phyloP scores from a whole-genome alignment of 2,888 invertebrate species.

The Diarsia mendica region DNA sequence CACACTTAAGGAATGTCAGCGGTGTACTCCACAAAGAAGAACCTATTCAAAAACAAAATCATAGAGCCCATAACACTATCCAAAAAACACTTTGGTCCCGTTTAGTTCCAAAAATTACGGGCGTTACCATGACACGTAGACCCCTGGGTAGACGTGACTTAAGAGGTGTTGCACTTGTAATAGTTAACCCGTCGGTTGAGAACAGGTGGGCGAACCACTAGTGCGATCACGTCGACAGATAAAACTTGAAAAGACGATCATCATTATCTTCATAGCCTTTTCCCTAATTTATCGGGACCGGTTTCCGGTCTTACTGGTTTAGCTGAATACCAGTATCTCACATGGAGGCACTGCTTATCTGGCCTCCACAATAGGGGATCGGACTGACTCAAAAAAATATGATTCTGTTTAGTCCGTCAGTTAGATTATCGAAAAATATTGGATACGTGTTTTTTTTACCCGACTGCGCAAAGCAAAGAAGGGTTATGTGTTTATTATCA shows the following conservation, averaged over 20 bases:
- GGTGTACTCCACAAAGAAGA: neutral
- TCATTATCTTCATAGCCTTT: neutral
- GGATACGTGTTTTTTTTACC: too few relatives aligned
- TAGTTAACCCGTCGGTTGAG: neutral
- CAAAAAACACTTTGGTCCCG: neutral
- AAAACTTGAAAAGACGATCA: neutral
- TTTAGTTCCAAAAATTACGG: neutral
- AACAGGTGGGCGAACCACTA: neutral
- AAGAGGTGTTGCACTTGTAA: neutral
- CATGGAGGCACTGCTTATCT: neutral
- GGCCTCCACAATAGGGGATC: neutral
- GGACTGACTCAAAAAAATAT: too few relatives aligned
- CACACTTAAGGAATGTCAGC: too few relatives aligned
- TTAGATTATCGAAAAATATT: too few relatives aligned
- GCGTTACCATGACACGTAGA: neutral
- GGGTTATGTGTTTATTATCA: too few relatives aligned
- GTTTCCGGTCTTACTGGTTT: neutral
- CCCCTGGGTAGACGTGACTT: neutral
- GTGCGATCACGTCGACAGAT: neutral
- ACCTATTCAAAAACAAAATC: neutral
- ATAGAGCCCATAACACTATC: neutral
- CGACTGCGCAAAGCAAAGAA: too few relatives aligned
- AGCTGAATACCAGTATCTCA: neutral
- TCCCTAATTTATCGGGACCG: neutral
- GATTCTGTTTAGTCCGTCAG: too few relatives aligned